These are phyloP conservation scores for Temnothorax longispinosus DNA, from an alignment of 1,140 invertebrate species.

Conservation along the genomic window DNA sequence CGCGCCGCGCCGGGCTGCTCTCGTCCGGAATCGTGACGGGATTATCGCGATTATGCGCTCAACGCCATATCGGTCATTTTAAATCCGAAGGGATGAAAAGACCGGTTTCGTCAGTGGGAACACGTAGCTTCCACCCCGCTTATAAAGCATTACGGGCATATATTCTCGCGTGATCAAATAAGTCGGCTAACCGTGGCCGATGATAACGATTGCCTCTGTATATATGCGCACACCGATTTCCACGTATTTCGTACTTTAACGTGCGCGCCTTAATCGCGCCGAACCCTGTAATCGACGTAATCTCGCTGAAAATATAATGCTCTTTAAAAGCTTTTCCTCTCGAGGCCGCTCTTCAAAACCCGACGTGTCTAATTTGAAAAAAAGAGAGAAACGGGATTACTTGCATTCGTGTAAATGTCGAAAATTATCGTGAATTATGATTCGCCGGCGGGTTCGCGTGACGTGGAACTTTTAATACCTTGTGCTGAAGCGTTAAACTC, in stretches of 20 bases:
- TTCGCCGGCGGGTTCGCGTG: constrained; percentile 63
- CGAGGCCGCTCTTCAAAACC: background rate
- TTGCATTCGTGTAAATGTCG: constrained; percentile 65
- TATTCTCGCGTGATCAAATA: constrained; percentile 39
- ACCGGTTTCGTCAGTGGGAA: background rate
- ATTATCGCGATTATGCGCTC: constrained; percentile 62
- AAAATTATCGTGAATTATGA: constrained; percentile 70
- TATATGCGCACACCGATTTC: background rate
- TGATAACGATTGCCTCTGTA: constrained; percentile 7
- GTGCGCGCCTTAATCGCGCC: background rate
- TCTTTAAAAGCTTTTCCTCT: constrained; percentile 9
- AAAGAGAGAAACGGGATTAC: constrained; percentile 36
- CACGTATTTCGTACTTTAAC: background rate
- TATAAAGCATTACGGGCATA: constrained; percentile 16
- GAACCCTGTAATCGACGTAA: constrained; percentile 5
- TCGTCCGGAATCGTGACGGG: constrained; percentile 65
- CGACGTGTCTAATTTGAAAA: constrained; percentile 18
- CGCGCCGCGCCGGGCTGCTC: background rate
- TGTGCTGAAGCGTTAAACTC: constrained; percentile 66
- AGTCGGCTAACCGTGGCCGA: constrained; percentile 6
- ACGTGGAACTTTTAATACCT: constrained; percentile 70
- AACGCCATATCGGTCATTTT: constrained; percentile 28
- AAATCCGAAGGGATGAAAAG: constrained; percentile 24
- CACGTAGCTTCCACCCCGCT: constrained; percentile 27
- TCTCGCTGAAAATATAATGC: background rate